These are phyloP conservation scores for Trogon melanurus DNA, from an alignment of 2,113 vertebrate genomes.

Conservation along the genomic window DNA sequence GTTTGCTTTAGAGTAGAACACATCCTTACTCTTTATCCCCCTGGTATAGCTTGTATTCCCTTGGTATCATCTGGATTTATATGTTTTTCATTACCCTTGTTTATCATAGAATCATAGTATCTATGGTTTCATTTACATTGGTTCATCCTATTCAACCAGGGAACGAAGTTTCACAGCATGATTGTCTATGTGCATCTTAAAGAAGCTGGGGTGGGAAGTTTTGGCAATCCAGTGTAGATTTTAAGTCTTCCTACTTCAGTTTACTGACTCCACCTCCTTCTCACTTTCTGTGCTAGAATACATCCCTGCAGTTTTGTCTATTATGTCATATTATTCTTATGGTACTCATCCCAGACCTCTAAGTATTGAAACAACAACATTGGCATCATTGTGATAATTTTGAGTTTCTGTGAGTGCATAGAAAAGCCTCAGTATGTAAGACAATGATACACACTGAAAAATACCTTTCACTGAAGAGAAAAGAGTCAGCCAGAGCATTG, in stretches of 20 bases:
- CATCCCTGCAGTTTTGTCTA: not conserved
- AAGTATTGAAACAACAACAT: not conserved
- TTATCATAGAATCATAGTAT: not conserved
- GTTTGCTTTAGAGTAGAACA: not conserved
- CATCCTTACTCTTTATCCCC: not conserved
- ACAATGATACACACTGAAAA: not conserved
- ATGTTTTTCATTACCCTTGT: not conserved
- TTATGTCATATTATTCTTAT: not conserved
- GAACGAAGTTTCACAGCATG: not conserved
- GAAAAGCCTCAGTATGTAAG: constrained; percentile 2
- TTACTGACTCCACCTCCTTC: not conserved
- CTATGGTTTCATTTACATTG: not conserved
- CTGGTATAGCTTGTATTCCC: not conserved
- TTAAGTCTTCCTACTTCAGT: not conserved
- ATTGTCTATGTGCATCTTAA: not conserved
- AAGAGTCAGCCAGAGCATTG: not conserved
- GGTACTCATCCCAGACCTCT: not conserved
- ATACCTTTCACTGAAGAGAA: not conserved
- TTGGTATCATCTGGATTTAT: not conserved
- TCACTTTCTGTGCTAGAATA: not conserved
- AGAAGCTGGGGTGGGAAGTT: not conserved
- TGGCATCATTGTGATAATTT: not conserved
- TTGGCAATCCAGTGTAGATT: not conserved
- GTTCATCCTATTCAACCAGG: not conserved
- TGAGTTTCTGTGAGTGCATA: not conserved